phyloP scores from a whole-genome alignment of 1,140 invertebrate genomes.

The Leptopilina boulardi region DNA sequence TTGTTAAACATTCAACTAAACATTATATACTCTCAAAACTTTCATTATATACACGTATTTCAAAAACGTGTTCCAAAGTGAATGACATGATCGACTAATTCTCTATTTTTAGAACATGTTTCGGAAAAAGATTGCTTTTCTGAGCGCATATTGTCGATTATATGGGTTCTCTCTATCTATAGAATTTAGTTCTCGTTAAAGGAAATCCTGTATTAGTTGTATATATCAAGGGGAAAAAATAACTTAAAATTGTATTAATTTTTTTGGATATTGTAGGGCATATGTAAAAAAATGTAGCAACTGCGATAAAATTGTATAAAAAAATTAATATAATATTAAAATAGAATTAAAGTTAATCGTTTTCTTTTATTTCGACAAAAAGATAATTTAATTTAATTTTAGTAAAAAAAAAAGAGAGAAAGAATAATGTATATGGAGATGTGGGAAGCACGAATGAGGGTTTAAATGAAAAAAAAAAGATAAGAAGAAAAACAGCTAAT shows the following conservation, averaged over 20 bases:
- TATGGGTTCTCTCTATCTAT: conserved; percentile 67
- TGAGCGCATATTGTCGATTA: conserved; percentile 51
- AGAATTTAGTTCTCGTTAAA: conserved; percentile 61
- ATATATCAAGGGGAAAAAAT: not conserved
- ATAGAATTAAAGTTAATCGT: not conserved
- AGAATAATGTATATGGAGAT: too few species aligned
- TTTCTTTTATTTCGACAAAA: not conserved
- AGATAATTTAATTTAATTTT: conserved; percentile 20
- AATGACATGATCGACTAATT: conserved; percentile 33
- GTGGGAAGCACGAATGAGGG: conserved; percentile 2
- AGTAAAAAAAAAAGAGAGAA: not conserved
- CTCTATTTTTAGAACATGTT: conserved; percentile 71
- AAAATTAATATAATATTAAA: not conserved
- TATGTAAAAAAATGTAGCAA: too few species aligned
- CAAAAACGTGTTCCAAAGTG: not conserved
- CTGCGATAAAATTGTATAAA: not conserved
- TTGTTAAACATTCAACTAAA: conserved; percentile 7
- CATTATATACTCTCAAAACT: not conserved
- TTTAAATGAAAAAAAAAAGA: conserved; percentile 21
- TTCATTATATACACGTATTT: not conserved
- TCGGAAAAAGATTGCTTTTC: conserved; percentile 65
- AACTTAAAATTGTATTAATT: too few species aligned
- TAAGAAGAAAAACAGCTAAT: conserved; percentile 60
- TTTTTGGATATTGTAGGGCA: too few species aligned
- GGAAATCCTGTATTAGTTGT: conserved; percentile 38